These are phyloP conservation scores for Enteromius paludinosus DNA, from an alignment of 2,797 vertebrate genomes.

Conservation along the genomic window DNA sequence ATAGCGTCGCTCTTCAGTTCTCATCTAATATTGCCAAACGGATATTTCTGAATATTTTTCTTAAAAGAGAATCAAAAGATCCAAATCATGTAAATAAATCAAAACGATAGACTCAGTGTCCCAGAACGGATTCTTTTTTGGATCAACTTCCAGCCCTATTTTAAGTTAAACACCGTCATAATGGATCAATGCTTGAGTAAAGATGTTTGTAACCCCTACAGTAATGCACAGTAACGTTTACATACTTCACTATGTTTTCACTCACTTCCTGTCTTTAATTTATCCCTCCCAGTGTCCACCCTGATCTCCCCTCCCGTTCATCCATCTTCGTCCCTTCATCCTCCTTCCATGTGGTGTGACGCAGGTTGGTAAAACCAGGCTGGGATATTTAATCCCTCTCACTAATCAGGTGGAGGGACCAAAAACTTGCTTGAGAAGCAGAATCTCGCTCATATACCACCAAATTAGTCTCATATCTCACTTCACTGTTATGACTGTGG, in stretches of 20 bases:
- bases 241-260: neutral
- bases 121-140: neutral
- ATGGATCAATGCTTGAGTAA: neutral
- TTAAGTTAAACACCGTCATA: neutral
- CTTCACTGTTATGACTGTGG: constrained; percentile 50
- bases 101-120: neutral
- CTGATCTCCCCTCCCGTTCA: constrained; percentile 2
- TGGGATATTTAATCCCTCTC: constrained; percentile 50
- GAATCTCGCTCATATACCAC: constrained; percentile 36
- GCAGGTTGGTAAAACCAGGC: constrained; percentile 39
- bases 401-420: neutral
- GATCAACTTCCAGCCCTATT: neutral
- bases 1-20: neutral
- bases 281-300: neutral
- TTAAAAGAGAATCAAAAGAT: neutral
- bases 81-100: neutral
- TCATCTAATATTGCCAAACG: neutral
- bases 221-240: neutral
- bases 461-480: constrained; percentile 59
- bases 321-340: constrained; percentile 26
- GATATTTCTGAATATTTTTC: constrained; percentile 2
- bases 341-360: neutral
- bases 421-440: constrained; percentile 45
- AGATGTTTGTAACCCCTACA: neutral
- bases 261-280: neutral